A percentile compares a stretch with the other conserved stretches of the same genome.
Conservation (phyloP, 2,113 vertebrate species). For the Rhynchopsitta pachyrhyncha region DNA sequence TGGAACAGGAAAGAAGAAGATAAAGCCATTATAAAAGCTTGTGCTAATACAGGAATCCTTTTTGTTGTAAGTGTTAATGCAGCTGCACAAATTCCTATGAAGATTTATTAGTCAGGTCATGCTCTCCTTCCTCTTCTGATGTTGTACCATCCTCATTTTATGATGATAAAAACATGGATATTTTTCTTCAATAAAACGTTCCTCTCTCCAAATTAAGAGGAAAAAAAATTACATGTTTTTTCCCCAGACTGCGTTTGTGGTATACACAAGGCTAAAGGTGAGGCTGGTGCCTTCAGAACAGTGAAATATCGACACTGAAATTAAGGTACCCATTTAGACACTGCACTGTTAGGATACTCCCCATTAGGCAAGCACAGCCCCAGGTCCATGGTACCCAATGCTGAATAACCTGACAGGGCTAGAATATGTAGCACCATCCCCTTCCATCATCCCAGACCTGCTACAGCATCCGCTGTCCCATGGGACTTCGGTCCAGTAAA, state of each 20-base stretch:
- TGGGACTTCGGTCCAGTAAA: not conserved
- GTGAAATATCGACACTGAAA: not conserved
- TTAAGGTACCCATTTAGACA: not conserved
- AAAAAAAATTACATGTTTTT: not conserved
- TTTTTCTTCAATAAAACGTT: not conserved
- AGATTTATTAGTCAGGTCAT: constrained; percentile 38
- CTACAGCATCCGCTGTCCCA: not conserved
- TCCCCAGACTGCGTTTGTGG: not conserved
- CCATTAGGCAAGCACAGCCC: fast-evolving
- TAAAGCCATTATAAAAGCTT: constrained; percentile 45
- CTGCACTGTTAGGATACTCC: fast-evolving
- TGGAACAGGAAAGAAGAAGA: constrained; percentile 21
- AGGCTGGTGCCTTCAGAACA: not conserved
- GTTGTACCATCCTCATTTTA: not conserved
- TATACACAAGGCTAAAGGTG: not conserved
- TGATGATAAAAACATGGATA: constrained; percentile 2
- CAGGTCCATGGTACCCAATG: fast-evolving
- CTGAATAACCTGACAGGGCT: not conserved
- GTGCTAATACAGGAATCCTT: constrained; percentile 25
- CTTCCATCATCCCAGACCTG: not conserved
- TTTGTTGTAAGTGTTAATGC: constrained; percentile 30
- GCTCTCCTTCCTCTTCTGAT: not conserved
- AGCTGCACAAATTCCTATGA: constrained; percentile 20
- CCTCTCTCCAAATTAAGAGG: not conserved
- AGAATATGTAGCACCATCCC: not conserved